Base-by-base conservation (phyloP, 2,797 vertebrate genomes). In the Forpus xanthops region DNA sequence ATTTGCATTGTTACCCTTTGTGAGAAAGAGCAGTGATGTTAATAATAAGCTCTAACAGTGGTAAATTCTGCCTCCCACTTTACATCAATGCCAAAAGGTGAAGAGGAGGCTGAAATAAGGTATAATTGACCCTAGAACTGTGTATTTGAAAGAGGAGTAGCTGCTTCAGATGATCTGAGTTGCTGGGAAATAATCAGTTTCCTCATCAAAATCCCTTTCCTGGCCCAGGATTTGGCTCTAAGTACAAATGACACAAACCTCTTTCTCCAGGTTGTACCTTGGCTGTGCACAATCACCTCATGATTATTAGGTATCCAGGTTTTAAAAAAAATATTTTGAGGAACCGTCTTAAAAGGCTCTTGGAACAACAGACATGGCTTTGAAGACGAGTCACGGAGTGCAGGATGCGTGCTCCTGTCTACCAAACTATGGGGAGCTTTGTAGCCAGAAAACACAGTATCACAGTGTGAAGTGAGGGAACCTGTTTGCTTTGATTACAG, bases 311-410 rank as follows among this genome's bases (percentile, higher is more conserved):
- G 27, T 58, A 90, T 42, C 33, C 75, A 72, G 39, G 4, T 37
- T 24, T 35, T 15, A 19, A 0, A 27, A 44, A 50, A 12, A 9
- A 12, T 35, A 78, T 96, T 90, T 85, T 64, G 50, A 94, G 45
- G 72, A 77, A 91, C 65, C 23, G 28, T 67, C 89, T 95, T 93
- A 75, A 95, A 95, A 96, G 72, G 39, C 55, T 88, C 58, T 88
- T 83, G 68, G 47, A 95, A 88, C n/a, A 84, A 87, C 49, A 91
- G 93, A 47, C 1, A 3, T 18, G 67, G 20, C 93, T 96, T 95
- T 93, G 96, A 96, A 92, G 75, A 60, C 66, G 86, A 90, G 62
- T 66, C 37, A 25, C 0, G 0, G 70, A 67, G 76, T 18, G 72
- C 87, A 78, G 72, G 66, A 73, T n/a, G 30, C 8, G 47, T 10